A percentile compares a stretch with the other conserved stretches of the same genome.
Evolutionary conservation across 2,797 vertebrate genomes (phyloP).

Genomic region (Uromys caudimaculatus): DNA sequence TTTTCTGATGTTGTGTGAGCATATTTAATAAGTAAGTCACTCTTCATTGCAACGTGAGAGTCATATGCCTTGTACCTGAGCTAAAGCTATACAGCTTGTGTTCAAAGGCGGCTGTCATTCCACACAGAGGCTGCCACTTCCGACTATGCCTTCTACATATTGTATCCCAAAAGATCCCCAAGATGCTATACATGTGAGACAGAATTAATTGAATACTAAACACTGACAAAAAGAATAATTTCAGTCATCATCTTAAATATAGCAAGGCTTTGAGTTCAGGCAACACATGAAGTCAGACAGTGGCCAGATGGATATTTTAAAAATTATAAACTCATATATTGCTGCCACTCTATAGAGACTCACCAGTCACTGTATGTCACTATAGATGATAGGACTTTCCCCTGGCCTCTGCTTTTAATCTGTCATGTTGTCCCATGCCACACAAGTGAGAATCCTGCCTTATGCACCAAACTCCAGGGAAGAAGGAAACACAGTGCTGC

Average conservation of each 20-base stretch:
- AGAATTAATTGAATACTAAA: not conserved
- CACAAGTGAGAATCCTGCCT: constrained; percentile 12
- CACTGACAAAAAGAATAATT: constrained; percentile 6
- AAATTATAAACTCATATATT: constrained; percentile 44
- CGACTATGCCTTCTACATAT: not conserved
- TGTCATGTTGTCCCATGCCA: not conserved
- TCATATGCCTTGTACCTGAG: not conserved
- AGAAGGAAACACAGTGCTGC: not conserved
- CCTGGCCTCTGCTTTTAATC: constrained; percentile 22
- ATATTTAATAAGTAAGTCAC: not conserved
- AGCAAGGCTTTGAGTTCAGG: not conserved
- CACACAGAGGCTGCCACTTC: not conserved
- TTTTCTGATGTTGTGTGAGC: constrained; percentile 8
- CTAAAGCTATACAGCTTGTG: not conserved
- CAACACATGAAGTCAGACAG: not conserved
- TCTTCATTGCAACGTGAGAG: not conserved
- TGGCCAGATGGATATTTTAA: constrained; percentile 19
- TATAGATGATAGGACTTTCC: not conserved
- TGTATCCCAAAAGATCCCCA: not conserved
- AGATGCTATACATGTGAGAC: not conserved
- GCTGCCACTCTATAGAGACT: not conserved
- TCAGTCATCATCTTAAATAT: not conserved
- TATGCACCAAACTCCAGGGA: constrained; percentile 8
- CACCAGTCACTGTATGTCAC: constrained; percentile 7
- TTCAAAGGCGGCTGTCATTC: not conserved